Evolutionary conservation across 2,113 vertebrate species (phyloP), one percentile per base, ranked within the genome.

Genomic region (Gallinago undulata): DNA sequence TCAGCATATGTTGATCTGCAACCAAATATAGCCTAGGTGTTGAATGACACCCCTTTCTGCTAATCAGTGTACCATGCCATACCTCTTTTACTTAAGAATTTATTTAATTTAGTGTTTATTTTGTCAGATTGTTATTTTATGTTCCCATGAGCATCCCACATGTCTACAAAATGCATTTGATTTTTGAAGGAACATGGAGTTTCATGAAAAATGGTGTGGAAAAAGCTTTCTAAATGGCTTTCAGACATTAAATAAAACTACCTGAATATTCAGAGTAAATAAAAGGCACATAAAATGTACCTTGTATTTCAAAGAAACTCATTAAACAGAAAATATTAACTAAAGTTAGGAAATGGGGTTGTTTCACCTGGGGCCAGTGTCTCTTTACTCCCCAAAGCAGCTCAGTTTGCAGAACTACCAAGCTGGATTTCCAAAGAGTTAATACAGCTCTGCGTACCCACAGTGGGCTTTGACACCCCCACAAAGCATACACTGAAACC

Each of bases 91-190:
- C 70, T 92, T 7, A 9, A 72, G 48, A 78, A 90, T 37, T 74
- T 90, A 77, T 22, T 93, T 86, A 73, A 81, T 41, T 90, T 19
- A 5, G 37, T 56, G 64, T 83, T 92, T 88, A 39, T 83, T 89
- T 93, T 92, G 72, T 87, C 82, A 94, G 82, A 83, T 88, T 68
- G 57, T 83, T 92, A 92, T 87, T 91, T 90, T 51, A 18, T 78
- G 70, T 64, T 88, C 90, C 75, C 78, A 73, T 17, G 0, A 72
- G 75, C 90, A 84, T 83, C 82, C 85, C 78, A 95, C 82, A 33
- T 5, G 23, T 95, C 90, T 93, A 78, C 57, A 93, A 79, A 79
- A 85, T 48, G 62, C 39, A 76, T 60, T 45, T 68, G 37, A 25
- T 70, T 94, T 94, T 48, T 64, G 47, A 91, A 93, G 83, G 62